Evolutionary conservation across 2,888 invertebrate species (phyloP).

Genomic region (Cryptus viduatorius): DNA sequence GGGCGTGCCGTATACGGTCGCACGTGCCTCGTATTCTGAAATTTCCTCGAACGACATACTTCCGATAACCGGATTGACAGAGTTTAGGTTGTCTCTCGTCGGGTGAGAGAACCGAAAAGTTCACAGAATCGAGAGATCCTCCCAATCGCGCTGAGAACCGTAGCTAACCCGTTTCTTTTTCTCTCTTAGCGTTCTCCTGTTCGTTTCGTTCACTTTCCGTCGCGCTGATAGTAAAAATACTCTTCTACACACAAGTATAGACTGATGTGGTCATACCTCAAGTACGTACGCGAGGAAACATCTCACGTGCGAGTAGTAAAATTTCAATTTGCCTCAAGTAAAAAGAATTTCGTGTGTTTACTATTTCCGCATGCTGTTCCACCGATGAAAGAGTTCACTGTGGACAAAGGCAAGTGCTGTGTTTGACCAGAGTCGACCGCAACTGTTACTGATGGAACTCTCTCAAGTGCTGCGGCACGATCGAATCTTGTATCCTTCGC

Average conservation of each 20-base stretch:
- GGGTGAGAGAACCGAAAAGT: neutral
- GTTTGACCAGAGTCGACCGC: neutral
- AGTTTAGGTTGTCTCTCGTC: conserved; percentile 28
- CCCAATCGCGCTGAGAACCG: neutral
- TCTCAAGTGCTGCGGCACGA: no score
- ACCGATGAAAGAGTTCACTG: neutral
- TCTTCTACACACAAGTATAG: neutral
- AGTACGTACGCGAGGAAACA: neutral
- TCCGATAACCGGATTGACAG: conserved; percentile 48
- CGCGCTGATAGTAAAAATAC: conserved; percentile 1
- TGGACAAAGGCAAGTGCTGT: neutral
- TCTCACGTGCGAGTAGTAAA: conserved; percentile 32
- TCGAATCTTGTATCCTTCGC: no score
- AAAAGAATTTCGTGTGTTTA: conserved; percentile 24
- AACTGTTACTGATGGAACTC: neutral
- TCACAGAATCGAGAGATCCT: neutral
- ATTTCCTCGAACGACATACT: conserved; percentile 31
- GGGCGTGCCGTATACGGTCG: neutral
- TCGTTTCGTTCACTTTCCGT: neutral
- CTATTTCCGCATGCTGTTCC: neutral
- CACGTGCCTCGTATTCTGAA: conserved; percentile 39
- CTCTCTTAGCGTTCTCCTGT: neutral
- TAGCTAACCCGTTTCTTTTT: neutral
- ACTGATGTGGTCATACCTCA: neutral
- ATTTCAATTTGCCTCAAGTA: conserved; percentile 19